Conservation (phyloP, 2,113 vertebrate genomes). For the Chionomys nivalis region DNA sequence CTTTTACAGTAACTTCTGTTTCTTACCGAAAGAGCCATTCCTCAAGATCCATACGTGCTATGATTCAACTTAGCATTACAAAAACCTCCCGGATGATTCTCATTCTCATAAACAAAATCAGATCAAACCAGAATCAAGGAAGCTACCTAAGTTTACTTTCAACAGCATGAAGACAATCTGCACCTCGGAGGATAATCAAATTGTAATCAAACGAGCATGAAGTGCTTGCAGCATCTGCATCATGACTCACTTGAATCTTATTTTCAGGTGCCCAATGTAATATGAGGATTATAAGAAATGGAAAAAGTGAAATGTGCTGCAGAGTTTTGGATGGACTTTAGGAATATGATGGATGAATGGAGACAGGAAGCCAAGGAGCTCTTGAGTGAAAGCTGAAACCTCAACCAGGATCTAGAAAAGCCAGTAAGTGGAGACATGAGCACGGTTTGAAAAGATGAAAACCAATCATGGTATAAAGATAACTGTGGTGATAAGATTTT, state of each 20-base stretch:
- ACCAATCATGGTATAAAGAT: constrained; percentile 45
- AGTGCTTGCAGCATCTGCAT: constrained; percentile 22
- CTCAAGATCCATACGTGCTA: not conserved
- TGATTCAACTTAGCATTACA: not conserved
- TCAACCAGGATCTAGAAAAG: constrained; percentile 49
- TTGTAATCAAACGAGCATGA: not conserved
- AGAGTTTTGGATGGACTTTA: constrained; percentile 67
- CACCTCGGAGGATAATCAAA: not conserved
- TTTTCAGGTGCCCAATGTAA: constrained; percentile 77
- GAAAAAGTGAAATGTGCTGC: constrained; percentile 74
- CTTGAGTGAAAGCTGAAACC: constrained; percentile 46
- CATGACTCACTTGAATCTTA: constrained; percentile 64
- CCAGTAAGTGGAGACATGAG: constrained; percentile 63
- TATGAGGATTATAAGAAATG: constrained; percentile 74
- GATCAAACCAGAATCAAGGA: not conserved
- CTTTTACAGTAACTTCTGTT: not conserved
- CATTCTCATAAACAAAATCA: not conserved
- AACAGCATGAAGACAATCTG: not conserved
- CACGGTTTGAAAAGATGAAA: constrained; percentile 67
- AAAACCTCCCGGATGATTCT: not conserved
- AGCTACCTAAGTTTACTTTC: not conserved
- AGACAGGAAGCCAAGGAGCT: constrained; percentile 67
- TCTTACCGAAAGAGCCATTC: not conserved
- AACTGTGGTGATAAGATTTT: constrained; percentile 31
- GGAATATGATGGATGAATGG: constrained; percentile 74